Evolutionary conservation across 2,797 vertebrate genomes (phyloP).

Genomic region (Naso thynnoides): DNA sequence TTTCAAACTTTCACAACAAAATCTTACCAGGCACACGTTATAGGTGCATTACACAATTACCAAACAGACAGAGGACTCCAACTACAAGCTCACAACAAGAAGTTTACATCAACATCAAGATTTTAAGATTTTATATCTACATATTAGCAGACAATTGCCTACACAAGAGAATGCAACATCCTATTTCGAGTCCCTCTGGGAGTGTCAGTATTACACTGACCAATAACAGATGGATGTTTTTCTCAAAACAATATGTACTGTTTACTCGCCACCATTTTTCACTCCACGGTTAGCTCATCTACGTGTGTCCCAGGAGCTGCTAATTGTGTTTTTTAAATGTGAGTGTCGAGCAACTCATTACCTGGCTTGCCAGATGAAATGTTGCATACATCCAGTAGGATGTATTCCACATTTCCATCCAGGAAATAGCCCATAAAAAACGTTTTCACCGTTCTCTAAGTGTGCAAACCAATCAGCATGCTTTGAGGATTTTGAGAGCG

Average conservation of each 20-base stretch:
- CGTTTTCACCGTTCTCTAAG: too few species aligned
- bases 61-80: not conserved
- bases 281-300: not conserved
- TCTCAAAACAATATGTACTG: too few species aligned
- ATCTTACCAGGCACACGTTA: not conserved
- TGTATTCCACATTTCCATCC: too few species aligned
- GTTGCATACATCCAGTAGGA: too few species aligned
- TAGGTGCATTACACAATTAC: not conserved
- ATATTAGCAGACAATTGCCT: not conserved
- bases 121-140: not conserved
- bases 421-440: too few species aligned
- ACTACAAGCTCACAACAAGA: not conserved
- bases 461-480: too few species aligned
- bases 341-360: not conserved
- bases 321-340: not conserved
- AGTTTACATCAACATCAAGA: not conserved
- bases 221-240: too few species aligned
- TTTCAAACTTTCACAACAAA: not conserved
- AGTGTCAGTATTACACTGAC: too few species aligned
- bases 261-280: not conserved
- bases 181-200: not conserved
- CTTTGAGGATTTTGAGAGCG: too few species aligned
- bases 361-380: too few species aligned
- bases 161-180: not conserved
- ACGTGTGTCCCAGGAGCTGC: not conserved